Conservation (phyloP, 2,888 invertebrate species). For the Agonum fuliginosum region DNA sequence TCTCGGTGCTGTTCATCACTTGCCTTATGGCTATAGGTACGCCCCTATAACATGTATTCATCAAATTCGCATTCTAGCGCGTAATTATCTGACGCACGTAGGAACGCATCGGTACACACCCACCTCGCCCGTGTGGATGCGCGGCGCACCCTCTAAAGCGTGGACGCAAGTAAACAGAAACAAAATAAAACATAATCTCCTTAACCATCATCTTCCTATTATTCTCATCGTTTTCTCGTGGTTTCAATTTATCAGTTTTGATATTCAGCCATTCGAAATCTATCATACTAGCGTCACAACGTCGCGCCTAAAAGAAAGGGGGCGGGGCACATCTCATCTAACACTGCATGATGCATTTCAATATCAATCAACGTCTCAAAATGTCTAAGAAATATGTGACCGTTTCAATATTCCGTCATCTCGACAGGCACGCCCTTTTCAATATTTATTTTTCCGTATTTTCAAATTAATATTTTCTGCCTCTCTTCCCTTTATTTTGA, state of each 20-base stretch:
- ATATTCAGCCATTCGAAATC: not conserved
- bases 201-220: not conserved
- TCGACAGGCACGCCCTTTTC: slow-evolving; percentile 15
- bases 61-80: not conserved
- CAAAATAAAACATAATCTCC: slow-evolving; percentile 7
- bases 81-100: slow-evolving; percentile 23
- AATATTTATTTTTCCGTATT: slow-evolving; percentile 15
- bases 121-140: slow-evolving; percentile 53
- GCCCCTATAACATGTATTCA: not conserved
- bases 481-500: not conserved
- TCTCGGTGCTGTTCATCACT: slow-evolving; percentile 69
- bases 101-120: slow-evolving; percentile 54
- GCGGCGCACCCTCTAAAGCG: slow-evolving; percentile 52
- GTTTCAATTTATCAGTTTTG: not conserved
- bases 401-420: slow-evolving; percentile 3
- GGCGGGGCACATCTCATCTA: slow-evolving; percentile 53
- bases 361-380: slow-evolving; percentile 26
- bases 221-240: slow-evolving; percentile 10
- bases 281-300: slow-evolving; percentile 29
- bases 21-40: slow-evolving; percentile 70
- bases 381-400: not conserved
- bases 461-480: not conserved
- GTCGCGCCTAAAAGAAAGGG: slow-evolving; percentile 50
- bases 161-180: slow-evolving; percentile 52
- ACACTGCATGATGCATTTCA: slow-evolving; percentile 52